A percentile compares a stretch with the other conserved stretches of the same genome.
Evolutionary conservation across 2,797 vertebrate species (phyloP).

Genomic region (Coracias cyanogaster): DNA sequence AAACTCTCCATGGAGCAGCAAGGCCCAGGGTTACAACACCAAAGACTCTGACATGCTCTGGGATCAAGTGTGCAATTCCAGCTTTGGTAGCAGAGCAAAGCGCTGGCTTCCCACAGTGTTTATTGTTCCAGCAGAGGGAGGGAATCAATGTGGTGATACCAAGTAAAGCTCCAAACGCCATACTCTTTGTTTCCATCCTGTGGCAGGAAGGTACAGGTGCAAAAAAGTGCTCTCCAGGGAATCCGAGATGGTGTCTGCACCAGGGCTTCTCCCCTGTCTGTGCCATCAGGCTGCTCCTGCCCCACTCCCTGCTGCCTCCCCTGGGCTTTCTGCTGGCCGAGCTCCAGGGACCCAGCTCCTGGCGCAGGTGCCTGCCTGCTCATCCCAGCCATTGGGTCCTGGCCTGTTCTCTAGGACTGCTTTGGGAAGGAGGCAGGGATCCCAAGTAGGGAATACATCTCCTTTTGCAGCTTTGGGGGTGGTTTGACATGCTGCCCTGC

Average conservation of each 20-base stretch:
- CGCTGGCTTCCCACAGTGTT: neutral
- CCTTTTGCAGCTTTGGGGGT: neutral
- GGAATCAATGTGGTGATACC: neutral
- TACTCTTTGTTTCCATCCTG: neutral
- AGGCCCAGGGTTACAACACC: neutral
- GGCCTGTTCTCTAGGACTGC: neutral
- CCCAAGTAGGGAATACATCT: neutral
- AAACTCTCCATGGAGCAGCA: neutral
- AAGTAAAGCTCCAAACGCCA: neutral
- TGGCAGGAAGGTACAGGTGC: neutral
- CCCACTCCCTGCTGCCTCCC: rapidly evolving
- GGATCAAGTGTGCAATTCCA: neutral
- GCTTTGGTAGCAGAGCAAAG: neutral
- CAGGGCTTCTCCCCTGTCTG: neutral
- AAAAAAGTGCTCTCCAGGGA: neutral
- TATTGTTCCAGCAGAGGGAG: neutral
- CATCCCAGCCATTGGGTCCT: too few relatives aligned
- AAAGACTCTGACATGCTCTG: neutral
- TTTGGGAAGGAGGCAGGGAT: neutral
- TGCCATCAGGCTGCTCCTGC: neutral
- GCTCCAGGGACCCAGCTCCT: neutral
- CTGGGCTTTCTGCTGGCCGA: rapidly evolving
- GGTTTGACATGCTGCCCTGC: neutral
- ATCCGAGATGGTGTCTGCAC: neutral
- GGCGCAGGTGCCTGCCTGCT: neutral